These are phyloP conservation scores for Zapornia atra DNA, from an alignment of 2,113 vertebrate species.

Conservation along the genomic window DNA sequence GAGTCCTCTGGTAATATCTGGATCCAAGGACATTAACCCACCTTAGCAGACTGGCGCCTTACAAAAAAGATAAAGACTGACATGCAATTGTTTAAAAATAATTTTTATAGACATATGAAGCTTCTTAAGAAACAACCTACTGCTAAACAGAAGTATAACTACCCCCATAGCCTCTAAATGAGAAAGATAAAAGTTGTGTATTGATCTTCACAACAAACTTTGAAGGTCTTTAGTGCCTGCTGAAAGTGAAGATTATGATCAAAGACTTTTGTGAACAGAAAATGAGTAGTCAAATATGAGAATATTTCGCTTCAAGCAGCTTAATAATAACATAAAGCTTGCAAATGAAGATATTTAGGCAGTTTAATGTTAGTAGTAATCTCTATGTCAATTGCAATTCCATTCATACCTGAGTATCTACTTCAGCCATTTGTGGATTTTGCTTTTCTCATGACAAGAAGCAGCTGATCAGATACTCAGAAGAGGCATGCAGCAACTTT, in stretches of 20 bases:
- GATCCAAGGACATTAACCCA: neutral
- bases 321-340: constrained; percentile 40
- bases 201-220: constrained; percentile 44
- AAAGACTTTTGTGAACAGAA: constrained; percentile 15
- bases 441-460: neutral
- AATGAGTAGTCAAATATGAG: neutral
- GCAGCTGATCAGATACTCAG: neutral
- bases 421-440: constrained; percentile 6
- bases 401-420: neutral
- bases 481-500: neutral
- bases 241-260: constrained; percentile 23
- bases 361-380: neutral
- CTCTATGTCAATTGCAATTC: neutral
- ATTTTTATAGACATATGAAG: neutral
- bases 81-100: neutral
- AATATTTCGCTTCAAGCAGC: constrained; percentile 23
- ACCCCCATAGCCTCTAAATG: neutral
- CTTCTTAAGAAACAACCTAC: neutral
- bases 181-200: constrained; percentile 26
- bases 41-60: neutral
- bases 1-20: neutral
- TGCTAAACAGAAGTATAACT: neutral
- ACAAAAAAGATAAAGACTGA: neutral
- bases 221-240: constrained; percentile 25
- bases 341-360: neutral